Percentiles rank a stretch among this genome's conserved stretches.
Conservation (phyloP, 2,113 vertebrate genomes). For the Circaetus gallicus region DNA sequence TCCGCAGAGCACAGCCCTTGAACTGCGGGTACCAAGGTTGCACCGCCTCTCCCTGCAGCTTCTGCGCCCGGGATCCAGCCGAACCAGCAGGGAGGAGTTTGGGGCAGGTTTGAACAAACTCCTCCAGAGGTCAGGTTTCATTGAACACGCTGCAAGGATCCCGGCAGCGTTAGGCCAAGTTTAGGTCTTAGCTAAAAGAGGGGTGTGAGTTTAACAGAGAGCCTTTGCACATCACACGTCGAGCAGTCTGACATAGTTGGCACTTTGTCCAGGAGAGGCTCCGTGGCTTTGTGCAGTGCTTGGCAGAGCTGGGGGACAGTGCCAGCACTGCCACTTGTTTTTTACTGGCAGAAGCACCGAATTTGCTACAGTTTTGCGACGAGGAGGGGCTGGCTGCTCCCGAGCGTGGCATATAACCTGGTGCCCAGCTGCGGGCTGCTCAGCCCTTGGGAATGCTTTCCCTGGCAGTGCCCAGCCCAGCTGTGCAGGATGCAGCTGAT, state of each 20-base stretch:
- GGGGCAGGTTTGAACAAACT: neutral
- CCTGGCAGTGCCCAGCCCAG: neutral
- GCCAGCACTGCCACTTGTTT: neutral
- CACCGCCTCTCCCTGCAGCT: neutral
- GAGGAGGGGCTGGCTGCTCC: neutral
- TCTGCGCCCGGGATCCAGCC: rapidly evolving
- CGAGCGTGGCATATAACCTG: rapidly evolving
- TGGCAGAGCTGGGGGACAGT: neutral
- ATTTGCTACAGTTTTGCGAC: rapidly evolving
- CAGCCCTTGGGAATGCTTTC: neutral
- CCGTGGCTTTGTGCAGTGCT: rapidly evolving
- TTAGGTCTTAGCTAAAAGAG: neutral
- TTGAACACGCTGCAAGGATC: rapidly evolving
- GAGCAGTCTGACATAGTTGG: neutral
- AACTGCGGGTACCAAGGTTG: rapidly evolving
- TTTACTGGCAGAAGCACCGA: rapidly evolving
- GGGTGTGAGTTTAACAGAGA: rapidly evolving
- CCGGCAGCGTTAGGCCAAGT: rapidly evolving
- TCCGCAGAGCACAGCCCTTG: neutral
- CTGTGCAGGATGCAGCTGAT: too few species aligned
- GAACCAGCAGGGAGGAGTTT: neutral
- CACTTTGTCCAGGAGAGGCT: neutral
- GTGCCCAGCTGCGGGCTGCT: neutral
- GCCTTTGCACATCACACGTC: rapidly evolving
- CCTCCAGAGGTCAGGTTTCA: neutral